Base-by-base conservation (phyloP, 1,140 invertebrate genomes). In the Vollenhovia emeryi region DNA sequence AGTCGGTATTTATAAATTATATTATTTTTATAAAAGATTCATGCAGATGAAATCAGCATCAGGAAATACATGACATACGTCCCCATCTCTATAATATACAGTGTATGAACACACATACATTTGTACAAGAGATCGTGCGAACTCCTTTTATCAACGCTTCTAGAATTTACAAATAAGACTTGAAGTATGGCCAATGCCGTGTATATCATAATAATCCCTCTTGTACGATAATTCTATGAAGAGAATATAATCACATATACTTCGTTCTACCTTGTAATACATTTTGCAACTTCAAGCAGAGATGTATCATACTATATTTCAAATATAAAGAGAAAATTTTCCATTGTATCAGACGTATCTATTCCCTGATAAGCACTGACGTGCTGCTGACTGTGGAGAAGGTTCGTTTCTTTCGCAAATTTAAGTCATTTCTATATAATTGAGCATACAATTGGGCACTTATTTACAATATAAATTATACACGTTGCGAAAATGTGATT, bases 1-100 rank as follows among this genome's bases (percentile, higher is more conserved):
- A 59, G 13, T 62, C 45, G 59, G 64, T 85, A 87, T 66, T 82
- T 52, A 76, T 82, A 83, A 76, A 89, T 59, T 50, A 13, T 82
- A 79, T 88, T 89, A 89, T 89, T 89, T 89, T 89, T 89, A 33
- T 88, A 88, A 86, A 43, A 76, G 36, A 2, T 15, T 45, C n/a
- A 52, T 27, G 24, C 69, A 78, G 55, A 71, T 88, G 79, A 85
- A 89, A 76, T 62, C 48, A 68, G 1, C 24, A 21, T 85, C 8
- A 86, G 43, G 27, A 57, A 84, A 45, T 52, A 52, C 18, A 30
- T 11, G 24, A 45, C 40, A 11, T 18, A 7, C 48, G 2, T 71
- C 52, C 83, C 2, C n/a, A 40, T 52, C 40, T 52, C 13, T 64
- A n/a, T n/a, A n/a, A 30, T 13, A 30, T 59, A 43, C 24, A n/a